Evolutionary conservation across 2,888 invertebrate genomes (phyloP), one percentile per base, ranked within the genome.

Genomic region (Strigamia crassipes): DNA sequence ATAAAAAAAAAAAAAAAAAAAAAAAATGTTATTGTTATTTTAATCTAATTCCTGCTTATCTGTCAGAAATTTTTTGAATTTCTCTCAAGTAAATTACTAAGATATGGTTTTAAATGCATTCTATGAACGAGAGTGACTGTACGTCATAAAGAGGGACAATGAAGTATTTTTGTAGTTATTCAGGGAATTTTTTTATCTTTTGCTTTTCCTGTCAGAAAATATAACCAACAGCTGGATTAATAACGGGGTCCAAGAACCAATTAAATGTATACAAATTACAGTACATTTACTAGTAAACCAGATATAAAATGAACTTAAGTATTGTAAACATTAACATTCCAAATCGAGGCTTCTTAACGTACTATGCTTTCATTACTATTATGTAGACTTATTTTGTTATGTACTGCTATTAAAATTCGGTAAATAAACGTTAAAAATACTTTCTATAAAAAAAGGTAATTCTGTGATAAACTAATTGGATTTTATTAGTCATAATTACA

Each of bases 251-350:
- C 56, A 56, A 56, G 18, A 56, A 21, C n/a, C 56, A 56, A 56
- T 56, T 56, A n/a, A 8, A 56, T 46, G 38, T 13, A 15, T 46
- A 46, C 5, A n/a, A 46, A n/a, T 21, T n/a, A 56, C 4, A n/a
- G 4, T 21, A 46, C 56, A 18, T 1, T 1, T n/a, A 56, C 9
- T 56, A 46, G 46, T 15, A n/a, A 56, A 56, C 56, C 56, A 56
- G 18, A 56, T 21, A 56, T 6, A 18, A 5, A 18, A 18, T 15
- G n/a, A 18, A 18, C n/a, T 46, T 15, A 27, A 27, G 27, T 27
- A 27, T 46, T 56, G 56, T 56, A 56, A 56, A 56, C 56, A 56
- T 56, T 56, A 56, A 56, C 56, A 56, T 56, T 56, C 56, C 56
- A 56, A 56, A 56, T 46, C 13, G 42, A 42, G 42, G n/a, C 51